These are phyloP conservation scores for Otolemur crassicaudatus DNA, from an alignment of 2,797 vertebrate genomes.

Conservation along the genomic window DNA sequence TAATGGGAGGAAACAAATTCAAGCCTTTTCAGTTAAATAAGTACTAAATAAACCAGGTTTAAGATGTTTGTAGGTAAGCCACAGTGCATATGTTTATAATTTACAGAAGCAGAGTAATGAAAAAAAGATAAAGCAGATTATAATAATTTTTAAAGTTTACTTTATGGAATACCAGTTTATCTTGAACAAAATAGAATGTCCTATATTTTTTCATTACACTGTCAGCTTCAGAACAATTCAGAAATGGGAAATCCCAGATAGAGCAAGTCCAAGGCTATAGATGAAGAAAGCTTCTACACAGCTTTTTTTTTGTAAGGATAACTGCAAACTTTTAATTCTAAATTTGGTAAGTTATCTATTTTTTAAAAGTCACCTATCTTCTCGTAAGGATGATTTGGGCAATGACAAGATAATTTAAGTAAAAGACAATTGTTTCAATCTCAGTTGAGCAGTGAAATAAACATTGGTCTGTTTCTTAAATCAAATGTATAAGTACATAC, in stretches of 20 bases:
- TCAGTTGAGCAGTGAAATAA: not conserved
- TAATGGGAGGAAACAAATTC: not conserved
- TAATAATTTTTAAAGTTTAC: not conserved
- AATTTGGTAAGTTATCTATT: not conserved
- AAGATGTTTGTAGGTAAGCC: not conserved
- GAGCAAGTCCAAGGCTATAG: not conserved
- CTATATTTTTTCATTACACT: not conserved
- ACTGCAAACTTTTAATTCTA: not conserved
- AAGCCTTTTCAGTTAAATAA: not conserved
- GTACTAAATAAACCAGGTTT: not conserved
- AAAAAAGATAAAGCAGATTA: not conserved
- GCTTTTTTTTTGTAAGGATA: not conserved
- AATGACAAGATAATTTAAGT: not conserved
- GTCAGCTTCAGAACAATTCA: not conserved
- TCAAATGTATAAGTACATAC: not conserved
- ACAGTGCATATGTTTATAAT: not conserved
- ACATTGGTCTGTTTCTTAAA: not conserved
- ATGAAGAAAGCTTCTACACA: not conserved
- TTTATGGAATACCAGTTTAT: not conserved
- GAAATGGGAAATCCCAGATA: not conserved
- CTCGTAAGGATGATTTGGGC: not conserved
- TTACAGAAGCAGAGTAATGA: not conserved
- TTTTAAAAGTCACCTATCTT: not conserved
- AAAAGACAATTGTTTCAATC: not conserved
- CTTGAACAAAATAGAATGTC: not conserved